Evolutionary conservation across 2,113 vertebrate species (phyloP).

Genomic region (Neomonachus schauinslandi): DNA sequence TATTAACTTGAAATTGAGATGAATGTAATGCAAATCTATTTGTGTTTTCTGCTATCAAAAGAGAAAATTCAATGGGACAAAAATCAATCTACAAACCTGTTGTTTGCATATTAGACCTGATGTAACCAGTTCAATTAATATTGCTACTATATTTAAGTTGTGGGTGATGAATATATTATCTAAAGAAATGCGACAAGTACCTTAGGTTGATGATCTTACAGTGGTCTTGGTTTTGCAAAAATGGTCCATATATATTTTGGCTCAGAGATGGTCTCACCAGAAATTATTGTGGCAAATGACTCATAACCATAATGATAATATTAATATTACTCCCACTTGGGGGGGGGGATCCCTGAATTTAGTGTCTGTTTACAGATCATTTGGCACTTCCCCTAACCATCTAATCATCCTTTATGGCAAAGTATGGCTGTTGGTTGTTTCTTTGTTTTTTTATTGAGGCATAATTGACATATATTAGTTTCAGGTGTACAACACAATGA

Average conservation of each 20-base stretch:
- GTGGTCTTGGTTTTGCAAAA: conserved; percentile 5
- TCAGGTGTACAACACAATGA: not conserved
- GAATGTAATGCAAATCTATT: not conserved
- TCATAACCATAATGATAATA: not conserved
- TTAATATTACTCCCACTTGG: not conserved
- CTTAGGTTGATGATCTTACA: not conserved
- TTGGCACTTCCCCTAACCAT: not conserved
- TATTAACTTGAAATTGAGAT: not conserved
- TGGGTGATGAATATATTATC: not conserved
- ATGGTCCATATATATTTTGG: not conserved
- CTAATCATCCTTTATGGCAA: not conserved
- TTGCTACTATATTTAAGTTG: not conserved
- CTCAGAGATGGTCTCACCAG: not conserved
- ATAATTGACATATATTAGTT: not conserved
- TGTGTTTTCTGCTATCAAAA: conserved; percentile 15
- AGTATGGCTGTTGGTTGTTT: not conserved
- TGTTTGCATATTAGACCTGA: not conserved
- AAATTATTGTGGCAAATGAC: not conserved
- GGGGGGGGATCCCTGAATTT: not conserved
- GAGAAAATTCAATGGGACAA: not conserved
- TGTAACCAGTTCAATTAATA: not conserved
- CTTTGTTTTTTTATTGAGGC: not conserved
- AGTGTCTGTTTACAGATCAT: not conserved
- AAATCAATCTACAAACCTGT: not conserved
- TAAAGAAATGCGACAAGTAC: not conserved